Base-by-base conservation (phyloP, 2,797 vertebrate species). In the Florisuga fusca region DNA sequence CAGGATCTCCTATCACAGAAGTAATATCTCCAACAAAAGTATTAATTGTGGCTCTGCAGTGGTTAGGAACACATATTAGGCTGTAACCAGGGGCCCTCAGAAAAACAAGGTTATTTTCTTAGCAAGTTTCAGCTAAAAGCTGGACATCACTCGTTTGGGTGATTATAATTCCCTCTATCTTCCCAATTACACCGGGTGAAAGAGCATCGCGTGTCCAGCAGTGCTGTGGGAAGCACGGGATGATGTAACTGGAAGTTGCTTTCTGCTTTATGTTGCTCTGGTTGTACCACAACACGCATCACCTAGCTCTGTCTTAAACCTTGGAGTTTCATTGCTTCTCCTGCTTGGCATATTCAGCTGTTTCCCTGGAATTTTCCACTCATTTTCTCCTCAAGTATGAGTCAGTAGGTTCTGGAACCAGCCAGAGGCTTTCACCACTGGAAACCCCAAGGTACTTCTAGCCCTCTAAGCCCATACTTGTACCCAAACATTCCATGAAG, bases 71-170 rank as follows among this genome's bases (percentile, higher is more conserved):
- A 66, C 59, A 43, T 20, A 33, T 59, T 7, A 62, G 46, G 29
- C 43, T 93, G n/a, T 36, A 84, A 64, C 53, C 5, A 50, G 34
- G 71, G 26, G 38, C 50, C 64, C 34, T 27, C 69, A 84, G 66
- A 59, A 93, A 91, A 91, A 74, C 12, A 53, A 82, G 41, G 34
- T 45, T 81, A 59, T 80, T 93, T 75, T 55, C 74, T 83, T 90
- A 75, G 36, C 50, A 86, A 67, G 55, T 82, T 81, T 84, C 71
- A 89, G 51, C 53, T 76, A 51, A 87, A 92, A 77, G 53, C 48
- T 87, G 27, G 67, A 19, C 55, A 69, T 92, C 38, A 53, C 48
- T 89, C 11, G 1, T 21, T 8, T 73, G 38, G 57, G 36, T 74
- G 82, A 77, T 48, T 85, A 43, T 48, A 57, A 34, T 74, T 92